A percentile compares a stretch with the other conserved stretches of the same genome.
Evolutionary conservation across 2,888 invertebrate species (phyloP).

Genomic region (Leptothorax acervorum): DNA sequence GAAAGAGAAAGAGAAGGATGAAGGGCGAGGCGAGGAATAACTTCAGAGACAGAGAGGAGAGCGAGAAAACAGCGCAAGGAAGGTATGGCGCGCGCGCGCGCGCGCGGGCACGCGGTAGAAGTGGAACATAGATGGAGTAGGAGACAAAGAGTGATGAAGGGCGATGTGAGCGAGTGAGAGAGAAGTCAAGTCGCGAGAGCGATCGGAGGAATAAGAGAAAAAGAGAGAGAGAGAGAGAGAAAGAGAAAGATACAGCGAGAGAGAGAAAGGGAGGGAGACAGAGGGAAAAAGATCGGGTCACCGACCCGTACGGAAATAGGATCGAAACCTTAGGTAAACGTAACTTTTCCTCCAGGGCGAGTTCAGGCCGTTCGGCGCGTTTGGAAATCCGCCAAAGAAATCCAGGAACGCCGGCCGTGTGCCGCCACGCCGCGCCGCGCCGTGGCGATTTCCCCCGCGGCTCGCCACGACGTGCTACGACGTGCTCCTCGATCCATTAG

Average conservation of each 20-base stretch:
- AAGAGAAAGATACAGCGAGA: slow-evolving; percentile 29
- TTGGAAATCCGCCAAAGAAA: slow-evolving; percentile 83
- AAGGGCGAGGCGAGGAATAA: slow-evolving; percentile 42
- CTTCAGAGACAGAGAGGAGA: slow-evolving; percentile 41
- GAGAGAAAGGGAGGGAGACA: slow-evolving; percentile 37
- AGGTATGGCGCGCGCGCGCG: background rate
- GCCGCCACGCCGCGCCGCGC: slow-evolving; percentile 65
- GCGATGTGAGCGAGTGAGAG: slow-evolving; percentile 39
- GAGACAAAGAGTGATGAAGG: slow-evolving; percentile 54
- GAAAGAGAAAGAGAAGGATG: background rate
- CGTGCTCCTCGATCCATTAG: slow-evolving; percentile 75
- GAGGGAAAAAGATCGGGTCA: slow-evolving; percentile 70
- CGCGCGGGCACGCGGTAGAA: slow-evolving; percentile 9
- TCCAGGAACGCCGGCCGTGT: slow-evolving; percentile 73
- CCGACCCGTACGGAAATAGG: slow-evolving; percentile 83
- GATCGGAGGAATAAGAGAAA: slow-evolving; percentile 44
- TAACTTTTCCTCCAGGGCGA: slow-evolving; percentile 80
- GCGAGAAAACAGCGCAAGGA: slow-evolving; percentile 30
- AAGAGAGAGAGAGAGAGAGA: slow-evolving; percentile 41
- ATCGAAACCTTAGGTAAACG: slow-evolving; percentile 83
- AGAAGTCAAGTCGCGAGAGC: slow-evolving; percentile 20
- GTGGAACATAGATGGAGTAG: slow-evolving; percentile 57
- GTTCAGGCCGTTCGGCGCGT: slow-evolving; percentile 78
- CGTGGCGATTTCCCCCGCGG: slow-evolving; percentile 72
- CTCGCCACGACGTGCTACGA: slow-evolving; percentile 64